A percentile compares a stretch with the other conserved stretches of the same genome.
Conservation (phyloP, 2,888 invertebrate genomes). For the Busseola fusca region DNA sequence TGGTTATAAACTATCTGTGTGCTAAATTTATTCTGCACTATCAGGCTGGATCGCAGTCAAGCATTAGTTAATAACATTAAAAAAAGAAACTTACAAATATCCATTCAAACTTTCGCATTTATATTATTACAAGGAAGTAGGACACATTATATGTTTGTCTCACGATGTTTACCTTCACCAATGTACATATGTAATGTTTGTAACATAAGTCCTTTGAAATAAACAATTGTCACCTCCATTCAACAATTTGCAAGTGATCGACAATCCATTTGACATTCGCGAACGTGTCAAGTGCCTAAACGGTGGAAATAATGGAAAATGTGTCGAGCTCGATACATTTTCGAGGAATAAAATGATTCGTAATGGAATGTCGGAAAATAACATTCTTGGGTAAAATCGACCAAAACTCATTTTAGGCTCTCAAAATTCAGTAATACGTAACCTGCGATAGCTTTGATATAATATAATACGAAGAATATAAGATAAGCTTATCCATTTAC, state of each 20-base stretch:
- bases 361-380: background rate
- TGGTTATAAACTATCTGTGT: too few species aligned
- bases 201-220: background rate
- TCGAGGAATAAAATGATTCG: background rate
- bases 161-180: too few species aligned
- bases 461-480: background rate
- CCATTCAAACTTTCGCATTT: too few species aligned
- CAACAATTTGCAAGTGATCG: constrained; percentile 12
- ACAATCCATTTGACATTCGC: background rate
- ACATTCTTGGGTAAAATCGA: background rate
- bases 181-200: too few species aligned
- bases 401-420: background rate
- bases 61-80: too few species aligned
- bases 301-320: background rate
- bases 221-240: constrained; percentile 5
- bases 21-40: too few species aligned
- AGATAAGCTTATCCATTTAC: background rate
- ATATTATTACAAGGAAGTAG: too few species aligned
- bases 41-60: too few species aligned
- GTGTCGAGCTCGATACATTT: background rate
- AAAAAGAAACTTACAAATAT: too few species aligned
- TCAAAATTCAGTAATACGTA: background rate
- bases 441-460: background rate
- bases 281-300: background rate
- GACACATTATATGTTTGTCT: too few species aligned